Evolutionary conservation across 2,113 vertebrate genomes (phyloP).

Genomic region (Gnathonemus echidnorhynchus): DNA sequence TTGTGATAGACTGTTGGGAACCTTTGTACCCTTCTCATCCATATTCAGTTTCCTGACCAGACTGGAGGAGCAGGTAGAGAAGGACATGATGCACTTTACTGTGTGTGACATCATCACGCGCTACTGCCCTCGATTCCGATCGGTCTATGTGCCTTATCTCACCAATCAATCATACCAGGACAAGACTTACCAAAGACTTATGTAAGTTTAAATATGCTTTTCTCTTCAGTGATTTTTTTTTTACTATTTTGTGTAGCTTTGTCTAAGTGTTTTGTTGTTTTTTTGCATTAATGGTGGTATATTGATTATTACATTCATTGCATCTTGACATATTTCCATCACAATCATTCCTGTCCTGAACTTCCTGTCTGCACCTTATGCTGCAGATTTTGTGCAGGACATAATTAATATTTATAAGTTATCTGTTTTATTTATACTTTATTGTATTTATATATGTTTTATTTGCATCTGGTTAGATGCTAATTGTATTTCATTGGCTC

Average conservation of each 20-base stretch:
- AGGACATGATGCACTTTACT: slow-evolving; percentile 73
- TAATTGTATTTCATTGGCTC: no score
- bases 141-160: slow-evolving; percentile 88
- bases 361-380: not conserved
- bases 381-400: not conserved
- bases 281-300: not conserved
- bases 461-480: not conserved
- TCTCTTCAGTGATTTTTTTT: not conserved
- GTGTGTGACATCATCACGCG: slow-evolving; percentile 83
- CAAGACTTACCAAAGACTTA: slow-evolving; percentile 79
- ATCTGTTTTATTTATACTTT: not conserved
- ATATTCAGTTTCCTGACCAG: slow-evolving; percentile 77
- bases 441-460: not conserved
- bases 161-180: slow-evolving; percentile 98
- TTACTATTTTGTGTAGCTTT: not conserved
- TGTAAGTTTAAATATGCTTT: slow-evolving; percentile 60
- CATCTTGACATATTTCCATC: not conserved
- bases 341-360: not conserved
- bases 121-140: slow-evolving; percentile 73
- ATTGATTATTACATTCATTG: not conserved
- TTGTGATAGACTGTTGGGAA: not conserved
- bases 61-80: slow-evolving; percentile 85
- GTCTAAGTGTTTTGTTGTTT: not conserved
- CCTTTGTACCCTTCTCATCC: not conserved
- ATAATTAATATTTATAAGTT: not conserved